These are phyloP conservation scores for Lycia hirtaria DNA, from an alignment of 2,888 invertebrate genomes.

Conservation along the genomic window DNA sequence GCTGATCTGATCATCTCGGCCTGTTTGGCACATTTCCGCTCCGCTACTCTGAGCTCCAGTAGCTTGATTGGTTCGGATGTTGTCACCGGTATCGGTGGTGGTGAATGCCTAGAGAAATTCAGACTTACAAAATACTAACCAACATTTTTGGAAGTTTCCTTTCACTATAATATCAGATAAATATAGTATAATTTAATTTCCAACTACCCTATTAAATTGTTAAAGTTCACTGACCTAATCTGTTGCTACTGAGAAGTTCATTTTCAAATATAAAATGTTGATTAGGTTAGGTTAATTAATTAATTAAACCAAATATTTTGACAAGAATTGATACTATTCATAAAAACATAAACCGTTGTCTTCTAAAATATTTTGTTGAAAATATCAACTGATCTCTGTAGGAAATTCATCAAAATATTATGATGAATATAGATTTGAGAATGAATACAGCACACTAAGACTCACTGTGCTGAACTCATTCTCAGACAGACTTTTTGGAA, in stretches of 20 bases:
- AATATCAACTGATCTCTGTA: background rate
- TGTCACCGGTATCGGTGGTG: slow-evolving; percentile 77
- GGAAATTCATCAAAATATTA: background rate
- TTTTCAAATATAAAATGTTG: background rate
- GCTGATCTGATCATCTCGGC: slow-evolving; percentile 93
- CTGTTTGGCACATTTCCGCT: slow-evolving; percentile 92
- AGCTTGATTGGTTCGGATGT: slow-evolving; percentile 89
- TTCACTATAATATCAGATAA: too few species aligned
- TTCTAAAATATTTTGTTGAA: background rate
- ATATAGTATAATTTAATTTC: too few species aligned
- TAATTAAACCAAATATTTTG: too few species aligned
- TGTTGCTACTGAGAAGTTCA: background rate
- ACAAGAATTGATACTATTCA: too few species aligned
- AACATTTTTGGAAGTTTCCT: too few species aligned
- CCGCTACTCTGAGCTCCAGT: slow-evolving; percentile 92
- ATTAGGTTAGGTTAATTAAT: too few species aligned
- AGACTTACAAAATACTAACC: background rate
- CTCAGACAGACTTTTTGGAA: slow-evolving; percentile 9
- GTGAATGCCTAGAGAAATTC: slow-evolving; percentile 67
- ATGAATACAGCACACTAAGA: too few species aligned
- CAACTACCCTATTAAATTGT: too few species aligned
- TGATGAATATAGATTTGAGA: too few species aligned
- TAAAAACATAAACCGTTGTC: too few species aligned
- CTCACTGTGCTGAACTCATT: slow-evolving; percentile 1
- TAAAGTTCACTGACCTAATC: background rate